Conservation (phyloP, 1,140 invertebrate genomes). For the Ceratina japonica region DNA sequence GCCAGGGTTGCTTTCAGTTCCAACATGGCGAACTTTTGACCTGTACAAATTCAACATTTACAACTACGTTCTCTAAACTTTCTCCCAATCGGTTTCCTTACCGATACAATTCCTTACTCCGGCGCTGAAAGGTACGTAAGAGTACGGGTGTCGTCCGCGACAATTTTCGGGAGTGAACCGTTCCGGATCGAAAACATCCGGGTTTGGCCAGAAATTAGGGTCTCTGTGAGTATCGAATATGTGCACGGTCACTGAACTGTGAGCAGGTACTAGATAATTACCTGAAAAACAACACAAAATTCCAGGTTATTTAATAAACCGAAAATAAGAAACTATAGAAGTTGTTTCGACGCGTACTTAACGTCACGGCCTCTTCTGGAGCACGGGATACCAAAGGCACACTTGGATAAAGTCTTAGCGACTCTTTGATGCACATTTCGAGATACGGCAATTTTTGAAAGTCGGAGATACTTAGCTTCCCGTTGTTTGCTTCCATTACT, state of each 20-base stretch:
- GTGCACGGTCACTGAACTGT: not conserved
- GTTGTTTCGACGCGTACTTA: slow-evolving; percentile 53
- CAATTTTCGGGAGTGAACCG: slow-evolving; percentile 82
- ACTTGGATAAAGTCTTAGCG: slow-evolving; percentile 80
- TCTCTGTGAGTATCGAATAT: slow-evolving; percentile 26
- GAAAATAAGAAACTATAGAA: not conserved
- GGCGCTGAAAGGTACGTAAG: slow-evolving; percentile 84
- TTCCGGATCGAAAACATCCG: slow-evolving; percentile 83
- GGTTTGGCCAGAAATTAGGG: slow-evolving; percentile 44
- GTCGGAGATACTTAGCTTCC: slow-evolving; percentile 44
- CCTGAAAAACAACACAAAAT: slow-evolving; percentile 8
- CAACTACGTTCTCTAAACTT: not conserved
- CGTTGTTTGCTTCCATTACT: slow-evolving; percentile 45
- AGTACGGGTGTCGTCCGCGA: slow-evolving; percentile 75
- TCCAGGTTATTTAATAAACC: not conserved
- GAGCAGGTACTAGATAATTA: not conserved
- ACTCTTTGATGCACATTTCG: slow-evolving; percentile 84
- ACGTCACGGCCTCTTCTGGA: slow-evolving; percentile 30
- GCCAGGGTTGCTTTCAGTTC: slow-evolving; percentile 87
- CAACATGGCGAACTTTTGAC: slow-evolving; percentile 89
- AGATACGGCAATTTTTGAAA: slow-evolving; percentile 76
- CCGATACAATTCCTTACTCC: slow-evolving; percentile 83
- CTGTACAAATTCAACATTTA: slow-evolving; percentile 61
- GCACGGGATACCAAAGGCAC: slow-evolving; percentile 75
- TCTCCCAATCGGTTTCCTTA: slow-evolving; percentile 51